Base-by-base conservation (phyloP, 2,113 vertebrate genomes). In the Bubo bubo region DNA sequence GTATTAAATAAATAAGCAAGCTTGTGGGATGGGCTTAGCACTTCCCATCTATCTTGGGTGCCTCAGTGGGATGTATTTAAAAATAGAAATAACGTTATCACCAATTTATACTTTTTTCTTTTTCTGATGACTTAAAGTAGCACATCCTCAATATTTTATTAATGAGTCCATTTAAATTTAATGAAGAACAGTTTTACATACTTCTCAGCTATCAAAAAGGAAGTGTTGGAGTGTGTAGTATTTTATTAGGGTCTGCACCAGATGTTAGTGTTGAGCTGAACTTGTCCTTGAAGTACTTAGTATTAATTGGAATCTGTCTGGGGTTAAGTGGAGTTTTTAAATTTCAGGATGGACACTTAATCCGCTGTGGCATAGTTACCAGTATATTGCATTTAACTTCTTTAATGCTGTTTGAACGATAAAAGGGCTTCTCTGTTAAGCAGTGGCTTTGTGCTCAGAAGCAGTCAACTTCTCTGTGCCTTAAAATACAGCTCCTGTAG, bases 1-100 rank as follows among this genome's bases (percentile, higher is more conserved):
- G 85, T 70, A 93, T 93, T 96, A 96, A 97, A 97, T 97, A 96
- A 96, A 97, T 96, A 97, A 96, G 96, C 95, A 88, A 96, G 92
- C 90, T 63, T 14, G 94, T 95, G 94, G 96, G 94, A 86, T 88
- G 95, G 91, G 90, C 94, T 96, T 97, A 95, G 95, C 94, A 92
- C 94, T 96, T 93, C 95, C 93, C 93, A 41, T 96, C 96, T 97
- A 95, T 97, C 95, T 97, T 97, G 92, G 79, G 94, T 94, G 76
- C 79, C 90, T 95, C 97, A n/a, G 95, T 97, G 75, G 95, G 95
- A 93, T 90, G 90, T 68, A 14, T 90, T 88, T 97, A 95, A 97
- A 96, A 97, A 97, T 95, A 97, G 97, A 91, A 97, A 93, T 93
- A 96, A 92, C 6, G 7, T 87, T 97, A 93, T 87, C 28, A 6